Conservation (phyloP, 2,888 invertebrate genomes). For the Allophyes oxyacanthae region DNA sequence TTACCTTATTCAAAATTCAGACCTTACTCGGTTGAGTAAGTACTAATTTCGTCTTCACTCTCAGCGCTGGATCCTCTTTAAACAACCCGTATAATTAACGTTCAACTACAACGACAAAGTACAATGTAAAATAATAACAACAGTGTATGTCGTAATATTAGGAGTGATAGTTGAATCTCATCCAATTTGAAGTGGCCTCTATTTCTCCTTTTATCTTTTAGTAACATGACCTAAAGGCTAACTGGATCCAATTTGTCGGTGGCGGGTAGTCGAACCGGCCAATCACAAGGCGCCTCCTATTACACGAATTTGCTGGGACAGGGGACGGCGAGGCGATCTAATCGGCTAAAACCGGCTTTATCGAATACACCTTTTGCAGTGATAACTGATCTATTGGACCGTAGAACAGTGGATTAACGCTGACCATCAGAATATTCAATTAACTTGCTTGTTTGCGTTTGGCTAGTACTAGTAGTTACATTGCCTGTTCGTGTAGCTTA, state of each 20-base stretch:
- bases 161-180: conserved; percentile 43
- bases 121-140: conserved; percentile 32
- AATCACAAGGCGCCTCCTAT: conserved; percentile 79
- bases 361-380: conserved; percentile 77
- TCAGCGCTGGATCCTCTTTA: conserved; percentile 31
- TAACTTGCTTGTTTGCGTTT: conserved; percentile 18
- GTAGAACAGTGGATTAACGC: conserved; percentile 50
- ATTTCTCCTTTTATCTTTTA: conserved; percentile 63
- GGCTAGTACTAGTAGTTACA: conserved; percentile 6
- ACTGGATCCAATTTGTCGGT: conserved; percentile 84
- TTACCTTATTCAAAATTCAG: not conserved
- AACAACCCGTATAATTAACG: conserved; percentile 41
- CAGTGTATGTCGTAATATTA: conserved; percentile 22
- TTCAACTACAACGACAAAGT: conserved; percentile 23
- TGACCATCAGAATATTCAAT: conserved; percentile 48
- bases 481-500: not conserved
- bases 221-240: conserved; percentile 76
- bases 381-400: conserved; percentile 72
- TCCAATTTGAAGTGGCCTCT: conserved; percentile 52
- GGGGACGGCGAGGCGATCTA: conserved; percentile 71
- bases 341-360: conserved; percentile 79
- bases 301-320: conserved; percentile 73
- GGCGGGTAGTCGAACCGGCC: conserved; percentile 80
- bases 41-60: conserved; percentile 34
- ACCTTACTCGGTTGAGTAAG: conserved; percentile 24